phyloP scores from a whole-genome alignment of 2,888 invertebrate genomes.

The Apoda limacodes region DNA sequence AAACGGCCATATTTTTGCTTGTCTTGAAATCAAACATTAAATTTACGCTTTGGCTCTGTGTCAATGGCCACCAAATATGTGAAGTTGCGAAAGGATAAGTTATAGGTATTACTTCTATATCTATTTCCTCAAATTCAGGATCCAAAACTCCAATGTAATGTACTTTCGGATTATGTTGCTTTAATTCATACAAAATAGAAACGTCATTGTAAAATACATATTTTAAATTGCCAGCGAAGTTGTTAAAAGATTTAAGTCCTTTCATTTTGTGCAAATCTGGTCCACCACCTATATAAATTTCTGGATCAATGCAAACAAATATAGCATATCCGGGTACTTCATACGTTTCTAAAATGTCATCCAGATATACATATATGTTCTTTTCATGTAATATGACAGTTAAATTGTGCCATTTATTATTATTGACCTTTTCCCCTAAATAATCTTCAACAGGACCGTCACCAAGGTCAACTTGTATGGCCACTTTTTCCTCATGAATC shows the following conservation, averaged over 20 bases:
- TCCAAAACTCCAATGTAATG: slow-evolving; percentile 83
- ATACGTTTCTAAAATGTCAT: slow-evolving; percentile 76
- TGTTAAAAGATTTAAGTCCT: slow-evolving; percentile 84
- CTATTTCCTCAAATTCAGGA: slow-evolving; percentile 85
- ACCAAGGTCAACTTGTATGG: slow-evolving; percentile 90
- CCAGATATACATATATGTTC: slow-evolving; percentile 79
- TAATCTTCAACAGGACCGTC: slow-evolving; percentile 78
- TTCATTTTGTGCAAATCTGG: slow-evolving; percentile 86
- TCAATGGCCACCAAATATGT: slow-evolving; percentile 90
- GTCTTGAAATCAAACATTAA: slow-evolving; percentile 90
- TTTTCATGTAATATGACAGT: slow-evolving; percentile 86
- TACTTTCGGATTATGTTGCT: slow-evolving; percentile 87
- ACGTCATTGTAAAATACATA: slow-evolving; percentile 95
- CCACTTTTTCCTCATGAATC: slow-evolving; percentile 84
- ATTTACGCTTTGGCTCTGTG: slow-evolving; percentile 78
- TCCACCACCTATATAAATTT: slow-evolving; percentile 92
- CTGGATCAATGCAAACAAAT: slow-evolving; percentile 90
- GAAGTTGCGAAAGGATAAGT: slow-evolving; percentile 93
- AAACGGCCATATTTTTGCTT: slow-evolving; percentile 83
- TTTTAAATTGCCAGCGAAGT: slow-evolving; percentile 90
- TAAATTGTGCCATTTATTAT: slow-evolving; percentile 89
- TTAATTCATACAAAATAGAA: slow-evolving; percentile 89
- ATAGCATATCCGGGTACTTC: slow-evolving; percentile 75
- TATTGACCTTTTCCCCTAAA: slow-evolving; percentile 77
- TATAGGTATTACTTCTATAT: slow-evolving; percentile 89